Evolutionary conservation across 2,113 vertebrate species (phyloP), one percentile per base, ranked within the genome.

Genomic region (Rhinoderma darwinii): DNA sequence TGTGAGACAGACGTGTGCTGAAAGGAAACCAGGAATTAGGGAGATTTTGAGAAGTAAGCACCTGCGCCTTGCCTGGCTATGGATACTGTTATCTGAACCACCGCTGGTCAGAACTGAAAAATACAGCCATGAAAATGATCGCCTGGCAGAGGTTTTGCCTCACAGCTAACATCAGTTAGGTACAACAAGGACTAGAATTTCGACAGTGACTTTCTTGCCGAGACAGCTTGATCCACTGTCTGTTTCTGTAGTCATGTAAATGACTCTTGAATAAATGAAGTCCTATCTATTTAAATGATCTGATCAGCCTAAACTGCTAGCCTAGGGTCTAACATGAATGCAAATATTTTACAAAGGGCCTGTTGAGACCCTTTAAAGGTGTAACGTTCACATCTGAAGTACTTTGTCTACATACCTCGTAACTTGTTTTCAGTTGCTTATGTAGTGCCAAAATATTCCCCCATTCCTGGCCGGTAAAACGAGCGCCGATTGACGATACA

Each of bases 221-320:
- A 90, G 91, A 86, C 93, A 90, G 88, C 89, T 90, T 93, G 91
- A 93, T 94, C 95, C 95, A 95, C 94, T 94, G 93, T 91, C 92
- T 89, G 83, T 88, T 82, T 83, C 66, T 74, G 32, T 78, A 83
- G 81, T 17, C 25, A 70, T 56, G 18, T 51, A 51, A 86, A 79
- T 72, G 20, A 37, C 1, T 17, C 7, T 39, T 39, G 1, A 80
- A 61, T 9, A 61, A 22, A n/a, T 80, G 41, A n/a, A 61, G 51
- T 35, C 27, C 1, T 66, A 63, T 63, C 17, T 20, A n/a, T 59
- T 61, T 37, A 35, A 37, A 70, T 37, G 66, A 11, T 18, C 15
- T 47, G n/a, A 47, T 6, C 25, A 43, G 20, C 25, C 39, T 22
- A 39, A 7, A 66, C 15, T 44, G 30, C 5, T 50, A 30, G 30